Evolutionary conservation across 2,113 vertebrate genomes (phyloP), one percentile per base, ranked within the genome.

Genomic region (Thomomys bottae): DNA sequence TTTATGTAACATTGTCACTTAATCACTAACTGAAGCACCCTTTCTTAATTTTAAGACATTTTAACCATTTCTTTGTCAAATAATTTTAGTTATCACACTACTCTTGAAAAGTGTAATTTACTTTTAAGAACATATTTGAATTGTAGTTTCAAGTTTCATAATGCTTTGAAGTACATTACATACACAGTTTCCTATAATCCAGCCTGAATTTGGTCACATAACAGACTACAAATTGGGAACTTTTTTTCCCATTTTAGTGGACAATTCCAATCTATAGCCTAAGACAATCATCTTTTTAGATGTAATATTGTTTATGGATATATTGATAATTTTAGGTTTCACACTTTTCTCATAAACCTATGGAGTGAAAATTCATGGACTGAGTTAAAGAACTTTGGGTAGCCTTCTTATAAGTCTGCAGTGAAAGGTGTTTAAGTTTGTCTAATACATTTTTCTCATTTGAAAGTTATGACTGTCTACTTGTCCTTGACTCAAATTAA

Each of bases 241-340:
- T 83, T 84, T 94, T 94, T 91, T 94, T 90, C 82, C 67, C 92
- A 42, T 73, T 91, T 96, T 88, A 89, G 40, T 79, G 24, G 67
- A 94, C 67, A 94, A 24, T 92, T 86, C 76, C 49, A 91, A 20
- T 92, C 28, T 88, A 26, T 91, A 82, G 82, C 54, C 54, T 90
- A 91, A 94, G 95, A 97, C 94, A 96, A 88, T 94, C 95, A 94
- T 92, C 70, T 89, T 94, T 94, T 96, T 93, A 92, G 80, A 61
- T 95, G 1, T 94, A 85, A 38, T 84, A 89, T 87, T 94, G 8
- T 90, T 94, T 88, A 49, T 90, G 80, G 57, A 86, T 36, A 90
- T 45, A 89, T 68, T 85, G 80, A 24, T 89, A 82, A 90, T 80
- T 94, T 95, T 70, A 87, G 77, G 66, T 89, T 92, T 94, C 81